Percentiles rank a stretch among this genome's conserved stretches.
Evolutionary conservation across 2,797 vertebrate genomes (phyloP).

Genomic region (Pitangus sulphuratus): DNA sequence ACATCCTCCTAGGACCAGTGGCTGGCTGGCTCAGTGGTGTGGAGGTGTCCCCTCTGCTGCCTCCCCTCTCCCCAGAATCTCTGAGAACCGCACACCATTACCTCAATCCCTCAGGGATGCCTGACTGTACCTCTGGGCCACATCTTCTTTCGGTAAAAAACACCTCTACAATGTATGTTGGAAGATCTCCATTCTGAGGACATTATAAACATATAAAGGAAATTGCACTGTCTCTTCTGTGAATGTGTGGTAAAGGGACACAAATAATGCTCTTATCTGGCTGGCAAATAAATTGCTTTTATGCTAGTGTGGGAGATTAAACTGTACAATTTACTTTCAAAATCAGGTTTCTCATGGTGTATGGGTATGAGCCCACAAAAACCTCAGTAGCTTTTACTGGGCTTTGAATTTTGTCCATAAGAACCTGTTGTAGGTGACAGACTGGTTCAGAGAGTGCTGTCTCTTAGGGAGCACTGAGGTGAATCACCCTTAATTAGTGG

Average conservation of each 20-base stretch:
- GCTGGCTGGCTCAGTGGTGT: background rate
- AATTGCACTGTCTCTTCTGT: background rate
- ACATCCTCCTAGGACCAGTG: background rate
- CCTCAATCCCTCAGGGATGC: background rate
- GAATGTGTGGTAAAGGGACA: background rate
- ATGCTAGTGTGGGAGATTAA: background rate
- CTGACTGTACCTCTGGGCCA: background rate
- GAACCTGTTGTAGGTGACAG: background rate
- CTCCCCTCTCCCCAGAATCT: background rate
- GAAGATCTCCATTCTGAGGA: background rate
- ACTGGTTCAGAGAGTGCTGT: background rate
- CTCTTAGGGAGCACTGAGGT: background rate
- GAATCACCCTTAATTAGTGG: background rate
- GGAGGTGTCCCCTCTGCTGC: background rate
- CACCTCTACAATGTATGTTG: fast-evolving
- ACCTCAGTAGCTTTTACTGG: background rate
- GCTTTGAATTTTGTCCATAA: background rate
- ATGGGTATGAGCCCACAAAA: background rate
- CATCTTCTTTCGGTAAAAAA: background rate
- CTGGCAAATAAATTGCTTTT: background rate
- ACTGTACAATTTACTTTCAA: background rate
- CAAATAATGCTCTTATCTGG: background rate
- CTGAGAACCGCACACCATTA: background rate
- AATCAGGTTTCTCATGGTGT: background rate
- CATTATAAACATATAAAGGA: background rate